These are phyloP conservation scores for Bedellia somnulentella DNA, from an alignment of 2,888 invertebrate species.

Conservation along the genomic window DNA sequence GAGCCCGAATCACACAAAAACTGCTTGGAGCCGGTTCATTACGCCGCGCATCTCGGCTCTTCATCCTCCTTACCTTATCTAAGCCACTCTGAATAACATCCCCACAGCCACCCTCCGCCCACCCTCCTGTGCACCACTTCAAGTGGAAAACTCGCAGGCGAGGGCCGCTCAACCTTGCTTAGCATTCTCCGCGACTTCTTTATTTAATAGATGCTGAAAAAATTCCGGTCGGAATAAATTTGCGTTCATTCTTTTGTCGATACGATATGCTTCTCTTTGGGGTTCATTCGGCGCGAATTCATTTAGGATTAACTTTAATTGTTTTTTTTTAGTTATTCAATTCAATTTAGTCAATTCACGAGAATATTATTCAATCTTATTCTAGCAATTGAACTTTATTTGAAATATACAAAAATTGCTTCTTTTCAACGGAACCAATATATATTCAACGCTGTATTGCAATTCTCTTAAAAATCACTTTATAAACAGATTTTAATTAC, in stretches of 20 bases:
- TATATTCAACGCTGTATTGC: no score
- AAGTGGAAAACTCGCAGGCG: conserved; percentile 58
- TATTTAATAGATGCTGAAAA: conserved; percentile 58
- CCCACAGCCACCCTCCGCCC: conserved; percentile 22
- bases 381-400: no score
- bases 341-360: no score
- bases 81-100: conserved; percentile 52
- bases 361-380: no score
- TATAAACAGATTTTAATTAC: no score
- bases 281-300: conserved; percentile 26
- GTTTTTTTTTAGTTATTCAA: no score
- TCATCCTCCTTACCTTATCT: conserved; percentile 60
- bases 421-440: no score
- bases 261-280: conserved; percentile 21
- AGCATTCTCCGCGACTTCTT: conserved; percentile 59
- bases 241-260: conserved; percentile 41
- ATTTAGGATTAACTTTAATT: conserved; percentile 14
- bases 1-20: conserved; percentile 56
- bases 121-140: conserved; percentile 41
- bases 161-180: conserved; percentile 59
- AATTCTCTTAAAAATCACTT: no score
- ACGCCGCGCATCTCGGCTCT: conserved; percentile 57
- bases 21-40: conserved; percentile 56
- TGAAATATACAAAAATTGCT: no score
- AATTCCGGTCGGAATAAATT: conserved; percentile 54